Base-by-base conservation (phyloP, 2,888 invertebrate species). In the Venustoraphidia nigricollis region DNA sequence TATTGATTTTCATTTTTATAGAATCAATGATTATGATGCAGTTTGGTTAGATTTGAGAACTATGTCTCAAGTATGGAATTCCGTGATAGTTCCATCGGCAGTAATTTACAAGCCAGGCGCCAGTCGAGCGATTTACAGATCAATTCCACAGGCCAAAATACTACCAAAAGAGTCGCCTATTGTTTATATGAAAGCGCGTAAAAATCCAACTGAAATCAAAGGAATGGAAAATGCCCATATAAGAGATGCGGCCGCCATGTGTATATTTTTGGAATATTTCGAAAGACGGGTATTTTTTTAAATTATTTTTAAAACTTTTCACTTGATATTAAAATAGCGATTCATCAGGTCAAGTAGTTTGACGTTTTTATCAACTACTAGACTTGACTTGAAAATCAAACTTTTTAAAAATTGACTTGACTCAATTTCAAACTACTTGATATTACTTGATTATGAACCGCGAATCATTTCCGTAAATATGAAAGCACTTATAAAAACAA, bases 191-290 rank as follows among this genome's bases (percentile, higher is more conserved):
- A 92, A 93, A 62, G 89, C 92, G 0, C 76, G 83, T 55, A 97
- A 97, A 67, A 95, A 93, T 60, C 66, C 70, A 0, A 73, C 78
- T 0, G 92, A 93, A 66, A 76, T 78, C 17, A 70, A 73, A 46
- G 91, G 91, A 44, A 92, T 94, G 91, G 75, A 77, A 54, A 75
- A 70, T 45, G 87, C 92, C 1, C 92, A 94, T 62, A 69, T 94
- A 46, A 74, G 85, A 46, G 96, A 97, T 66, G 92, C 86, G 0
- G 85, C 83, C 1, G 92, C 91, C 0, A 79, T 94, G 69, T 89
- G 93, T 63, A 87, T 91, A 57, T 86, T 89, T 55, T 76, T 94
- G 55, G 75, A 79, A 17, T 80, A 80, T 62, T 66, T 88, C 48
- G 84, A 88, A 63, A 68, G 75, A 48, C 73, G 76, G 62, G 78